Base-by-base conservation (phyloP, 2,113 vertebrate species). In the Loxodonta africana region DNA sequence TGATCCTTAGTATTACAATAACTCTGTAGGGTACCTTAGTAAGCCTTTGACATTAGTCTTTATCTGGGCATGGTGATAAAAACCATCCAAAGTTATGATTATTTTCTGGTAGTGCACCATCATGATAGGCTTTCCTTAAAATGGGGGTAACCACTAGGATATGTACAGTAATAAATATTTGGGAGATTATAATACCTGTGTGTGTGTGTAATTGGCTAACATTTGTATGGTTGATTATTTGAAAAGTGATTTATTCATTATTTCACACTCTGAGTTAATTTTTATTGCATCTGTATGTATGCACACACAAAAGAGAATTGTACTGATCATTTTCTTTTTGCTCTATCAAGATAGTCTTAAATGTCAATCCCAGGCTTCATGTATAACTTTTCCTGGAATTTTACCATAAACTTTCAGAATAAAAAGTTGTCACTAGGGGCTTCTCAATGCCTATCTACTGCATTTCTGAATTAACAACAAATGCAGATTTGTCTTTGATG, bases 401-500 rank as follows among this genome's bases (percentile, higher is more conserved):
- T 97, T 96, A 94, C 37, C 48, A 82, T 90, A 80, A 98, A 80
- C 88, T 92, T 97, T 86, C 84, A 89, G 90, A 97, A 83, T 2
- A 94, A 95, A 97, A 97, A 60, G 11, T 96, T 97, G 84, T 82
- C 60, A 95, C 78, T 96, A 12, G 30, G 53, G 82, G 87, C 83
- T 98, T 98, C 97, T 97, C 84, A 77, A 62, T 97, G 97, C 86
- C 77, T 90, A 74, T 94, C 93, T 81, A 93, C 65, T 96, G 84
- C 69, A 91, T 98, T 98, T 97, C 97, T 97, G 94, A 98, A 98
- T 98, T 97, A 98, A 97, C 85, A 98, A 84, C 62, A 98, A 98
- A 98, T 97, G 76, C 95, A 97, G 96, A 97, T 82, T 94, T 98
- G 96, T 93, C 83, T 98, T 98, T 98, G 97, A 99, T 98, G 96